phyloP scores from a whole-genome alignment of 2,888 invertebrate genomes.

The Furcula furcula region DNA sequence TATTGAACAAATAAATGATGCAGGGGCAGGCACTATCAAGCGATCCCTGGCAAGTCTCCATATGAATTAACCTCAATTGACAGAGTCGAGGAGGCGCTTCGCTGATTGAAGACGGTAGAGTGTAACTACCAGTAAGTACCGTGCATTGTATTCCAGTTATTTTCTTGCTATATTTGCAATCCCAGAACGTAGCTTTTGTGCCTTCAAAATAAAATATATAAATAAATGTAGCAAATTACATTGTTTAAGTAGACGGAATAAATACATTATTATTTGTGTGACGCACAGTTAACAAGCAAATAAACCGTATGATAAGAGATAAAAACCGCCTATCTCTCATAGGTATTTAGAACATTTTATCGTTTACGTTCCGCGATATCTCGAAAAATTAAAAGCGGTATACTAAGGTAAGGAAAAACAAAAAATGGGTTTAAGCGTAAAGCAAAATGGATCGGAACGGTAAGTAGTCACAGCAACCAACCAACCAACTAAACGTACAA shows the following conservation, averaged over 20 bases:
- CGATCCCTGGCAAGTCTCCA: constrained; percentile 74
- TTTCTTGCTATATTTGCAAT: constrained; percentile 44
- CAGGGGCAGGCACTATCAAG: constrained; percentile 67
- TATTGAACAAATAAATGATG: constrained; percentile 76
- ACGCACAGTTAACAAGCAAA: constrained; percentile 14
- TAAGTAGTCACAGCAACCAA: too few relatives aligned
- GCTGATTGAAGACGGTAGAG: constrained; percentile 73
- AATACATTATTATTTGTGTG: constrained; percentile 4
- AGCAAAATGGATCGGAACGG: too few relatives aligned
- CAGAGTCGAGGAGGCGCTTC: constrained; percentile 73
- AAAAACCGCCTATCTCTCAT: constrained; percentile 11
- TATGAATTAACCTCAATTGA: constrained; percentile 81
- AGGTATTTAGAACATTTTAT: constrained; percentile 28
- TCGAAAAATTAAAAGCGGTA: too few relatives aligned
- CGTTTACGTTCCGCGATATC: too few relatives aligned
- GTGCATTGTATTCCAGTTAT: constrained; percentile 48
- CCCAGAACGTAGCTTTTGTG: constrained; percentile 4
- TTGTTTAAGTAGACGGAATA: background rate
- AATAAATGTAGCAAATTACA: background rate
- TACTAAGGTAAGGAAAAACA: too few relatives aligned
- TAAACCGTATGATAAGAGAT: constrained; percentile 26
- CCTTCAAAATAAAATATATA: background rate
- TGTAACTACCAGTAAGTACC: constrained; percentile 54
- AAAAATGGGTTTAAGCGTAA: too few relatives aligned
- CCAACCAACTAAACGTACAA: too few relatives aligned